Percentiles rank a stretch among this genome's conserved stretches.
phyloP scores from a whole-genome alignment of 2,888 invertebrate genomes.

The Digitonthophagus gazella region DNA sequence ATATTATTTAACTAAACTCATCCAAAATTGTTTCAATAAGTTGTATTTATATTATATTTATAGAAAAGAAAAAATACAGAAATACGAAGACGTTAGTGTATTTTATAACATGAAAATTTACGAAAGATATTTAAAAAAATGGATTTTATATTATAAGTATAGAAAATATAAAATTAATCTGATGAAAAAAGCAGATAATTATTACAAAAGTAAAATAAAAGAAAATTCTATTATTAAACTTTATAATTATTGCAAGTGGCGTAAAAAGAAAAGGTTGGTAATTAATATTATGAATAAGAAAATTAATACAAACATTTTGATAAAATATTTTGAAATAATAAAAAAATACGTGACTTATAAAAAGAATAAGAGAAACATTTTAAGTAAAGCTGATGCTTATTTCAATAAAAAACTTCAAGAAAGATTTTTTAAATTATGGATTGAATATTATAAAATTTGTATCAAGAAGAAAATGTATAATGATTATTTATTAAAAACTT shows the following conservation, averaged over 20 bases:
- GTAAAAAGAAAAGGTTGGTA: conserved; percentile 14
- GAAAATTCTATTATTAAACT: conserved; percentile 21
- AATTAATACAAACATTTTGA: not conserved
- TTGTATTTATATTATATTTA: conserved; percentile 25
- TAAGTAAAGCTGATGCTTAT: conserved; percentile 4
- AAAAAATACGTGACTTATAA: not conserved
- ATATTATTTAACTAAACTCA: conserved; percentile 30
- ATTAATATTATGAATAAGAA: not conserved
- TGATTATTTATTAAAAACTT: not conserved
- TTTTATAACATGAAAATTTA: conserved; percentile 31
- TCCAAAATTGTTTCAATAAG: conserved; percentile 27
- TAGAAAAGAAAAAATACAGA: conserved; percentile 26
- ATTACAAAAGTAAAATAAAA: conserved; percentile 26
- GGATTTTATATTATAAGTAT: conserved; percentile 23
- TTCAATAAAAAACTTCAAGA: conserved; percentile 20
- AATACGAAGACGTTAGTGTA: conserved; percentile 28
- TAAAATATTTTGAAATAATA: not conserved
- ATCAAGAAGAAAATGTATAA: conserved; percentile 13
- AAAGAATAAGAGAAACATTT: not conserved
- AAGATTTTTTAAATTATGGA: conserved; percentile 23
- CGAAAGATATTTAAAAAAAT: conserved; percentile 28
- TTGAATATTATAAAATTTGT: conserved; percentile 14
- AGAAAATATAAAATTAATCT: conserved; percentile 21
- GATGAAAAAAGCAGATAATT: conserved; percentile 21
- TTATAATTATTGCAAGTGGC: conserved; percentile 11